A percentile compares a stretch with the other conserved stretches of the same genome.
Evolutionary conservation across 2,113 vertebrate genomes (phyloP).

Genomic region (Elachura formosa): DNA sequence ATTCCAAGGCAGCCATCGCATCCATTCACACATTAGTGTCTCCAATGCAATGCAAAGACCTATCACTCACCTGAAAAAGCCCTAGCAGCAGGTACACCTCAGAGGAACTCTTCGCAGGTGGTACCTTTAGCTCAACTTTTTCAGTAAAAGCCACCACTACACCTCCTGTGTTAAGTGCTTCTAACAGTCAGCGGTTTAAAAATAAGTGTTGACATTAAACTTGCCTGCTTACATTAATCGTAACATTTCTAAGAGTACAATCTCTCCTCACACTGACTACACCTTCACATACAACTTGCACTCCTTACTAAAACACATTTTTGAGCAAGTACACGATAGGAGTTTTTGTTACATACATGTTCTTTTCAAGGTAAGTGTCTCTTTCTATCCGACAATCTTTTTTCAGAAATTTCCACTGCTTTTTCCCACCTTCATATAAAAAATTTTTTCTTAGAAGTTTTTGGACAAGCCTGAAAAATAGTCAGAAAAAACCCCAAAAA

Average conservation of each 20-base stretch:
- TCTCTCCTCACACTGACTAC: not conserved
- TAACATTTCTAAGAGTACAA: not conserved
- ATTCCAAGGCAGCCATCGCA: conserved; percentile 68
- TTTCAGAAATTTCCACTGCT: not conserved
- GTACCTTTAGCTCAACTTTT: not conserved
- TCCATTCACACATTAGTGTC: conserved; percentile 67
- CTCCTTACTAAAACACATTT: not conserved
- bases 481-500: not conserved
- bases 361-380: not conserved
- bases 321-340: not conserved
- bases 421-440: not conserved
- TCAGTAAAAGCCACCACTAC: not conserved
- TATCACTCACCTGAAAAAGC: conserved; percentile 60
- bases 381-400: not conserved
- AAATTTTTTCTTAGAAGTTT: not conserved
- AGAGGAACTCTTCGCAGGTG: conserved; percentile 24
- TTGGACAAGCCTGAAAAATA: not conserved
- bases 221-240: not conserved
- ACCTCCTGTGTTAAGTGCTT: not conserved
- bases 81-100: not conserved
- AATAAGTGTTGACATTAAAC: not conserved
- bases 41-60: conserved; percentile 58
- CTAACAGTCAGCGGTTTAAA: not conserved
- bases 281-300: not conserved
- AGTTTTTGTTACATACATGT: not conserved